phyloP scores from a whole-genome alignment of 1,140 invertebrate species.

The Pseudomyrmex dendroicus region DNA sequence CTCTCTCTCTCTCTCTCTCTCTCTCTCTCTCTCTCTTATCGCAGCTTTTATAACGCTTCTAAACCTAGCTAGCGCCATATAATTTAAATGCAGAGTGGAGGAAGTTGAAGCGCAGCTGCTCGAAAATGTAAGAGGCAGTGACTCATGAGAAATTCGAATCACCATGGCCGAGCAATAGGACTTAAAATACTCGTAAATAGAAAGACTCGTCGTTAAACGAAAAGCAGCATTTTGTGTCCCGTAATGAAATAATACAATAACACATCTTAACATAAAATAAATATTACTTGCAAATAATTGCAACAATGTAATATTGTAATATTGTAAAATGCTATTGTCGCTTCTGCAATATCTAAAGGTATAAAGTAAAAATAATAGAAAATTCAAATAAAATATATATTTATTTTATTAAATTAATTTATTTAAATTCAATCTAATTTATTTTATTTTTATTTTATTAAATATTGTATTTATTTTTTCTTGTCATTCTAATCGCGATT shows the following conservation, averaged over 20 bases:
- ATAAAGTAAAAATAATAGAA: not conserved
- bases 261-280: not conserved
- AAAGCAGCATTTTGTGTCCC: not conserved
- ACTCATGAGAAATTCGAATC: constrained; percentile 68
- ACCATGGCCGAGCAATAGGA: constrained; percentile 43
- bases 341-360: not conserved
- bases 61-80: constrained; percentile 28
- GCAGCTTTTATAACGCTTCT: not conserved
- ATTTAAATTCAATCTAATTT: no score
- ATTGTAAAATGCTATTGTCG: not conserved
- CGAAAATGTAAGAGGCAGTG: constrained; percentile 63
- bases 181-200: constrained; percentile 51
- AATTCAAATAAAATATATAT: not conserved
- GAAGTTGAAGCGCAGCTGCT: constrained; percentile 56
- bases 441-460: not conserved
- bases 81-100: constrained; percentile 64
- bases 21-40: not conserved
- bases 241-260: not conserved
- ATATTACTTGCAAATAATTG: not conserved
- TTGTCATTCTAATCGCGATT: not conserved
- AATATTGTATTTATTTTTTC: not conserved
- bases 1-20: constrained; percentile 18
- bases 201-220: constrained; percentile 42
- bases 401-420: no score
- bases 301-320: not conserved